Conservation (phyloP, 2,113 vertebrate genomes). For the Lichenostomus cassidix region DNA sequence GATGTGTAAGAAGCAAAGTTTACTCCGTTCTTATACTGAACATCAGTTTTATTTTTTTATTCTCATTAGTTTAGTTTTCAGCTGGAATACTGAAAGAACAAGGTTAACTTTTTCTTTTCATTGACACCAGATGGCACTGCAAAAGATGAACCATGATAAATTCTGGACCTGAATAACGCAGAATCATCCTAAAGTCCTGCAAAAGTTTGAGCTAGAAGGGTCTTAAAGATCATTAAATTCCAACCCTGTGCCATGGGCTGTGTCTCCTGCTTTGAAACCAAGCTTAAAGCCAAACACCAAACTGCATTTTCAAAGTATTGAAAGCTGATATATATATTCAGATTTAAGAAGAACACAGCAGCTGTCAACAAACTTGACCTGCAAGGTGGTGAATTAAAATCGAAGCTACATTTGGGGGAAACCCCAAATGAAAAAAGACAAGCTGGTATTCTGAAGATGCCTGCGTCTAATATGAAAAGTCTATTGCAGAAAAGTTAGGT, state of each 20-base stretch:
- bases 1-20: neutral
- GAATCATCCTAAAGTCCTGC: neutral
- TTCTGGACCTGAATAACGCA: neutral
- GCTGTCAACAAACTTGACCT: neutral
- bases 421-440: neutral
- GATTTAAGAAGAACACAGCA: neutral
- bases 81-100: neutral
- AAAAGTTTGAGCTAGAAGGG: neutral
- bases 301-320: neutral
- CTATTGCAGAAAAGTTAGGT: neutral
- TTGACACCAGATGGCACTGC: slow-evolving; percentile 51
- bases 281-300: neutral
- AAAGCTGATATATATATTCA: neutral
- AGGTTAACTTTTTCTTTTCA: neutral
- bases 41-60: neutral
- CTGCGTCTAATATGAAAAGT: neutral
- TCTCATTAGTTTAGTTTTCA: neutral
- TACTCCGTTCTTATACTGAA: neutral
- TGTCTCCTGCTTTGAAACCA: neutral
- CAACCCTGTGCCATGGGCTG: neutral
- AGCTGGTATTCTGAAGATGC: neutral
- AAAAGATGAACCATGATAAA: neutral
- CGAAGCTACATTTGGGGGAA: neutral
- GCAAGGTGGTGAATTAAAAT: neutral
- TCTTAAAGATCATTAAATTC: neutral